A percentile compares a stretch with the other conserved stretches of the same genome.
Evolutionary conservation across 2,113 vertebrate genomes (phyloP).

Genomic region (Catagonus wagneri): DNA sequence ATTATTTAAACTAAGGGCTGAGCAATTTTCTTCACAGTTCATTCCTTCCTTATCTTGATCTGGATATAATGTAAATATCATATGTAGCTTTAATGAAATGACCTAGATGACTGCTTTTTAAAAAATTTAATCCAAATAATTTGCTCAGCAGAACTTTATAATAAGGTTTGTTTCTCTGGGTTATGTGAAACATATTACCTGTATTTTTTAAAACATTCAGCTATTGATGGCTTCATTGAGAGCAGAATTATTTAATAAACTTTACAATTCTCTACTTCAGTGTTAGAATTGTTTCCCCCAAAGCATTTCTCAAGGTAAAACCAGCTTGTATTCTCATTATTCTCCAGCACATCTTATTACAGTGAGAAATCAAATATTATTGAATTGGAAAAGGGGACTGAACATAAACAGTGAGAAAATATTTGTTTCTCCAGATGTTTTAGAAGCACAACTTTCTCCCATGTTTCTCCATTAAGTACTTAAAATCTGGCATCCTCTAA

Average conservation of each 20-base stretch:
- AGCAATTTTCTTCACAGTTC: not conserved
- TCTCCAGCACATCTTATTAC: slow-evolving; percentile 71
- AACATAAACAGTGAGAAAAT: slow-evolving; percentile 76
- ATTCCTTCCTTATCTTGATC: not conserved
- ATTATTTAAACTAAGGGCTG: not conserved
- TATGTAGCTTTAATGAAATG: not conserved
- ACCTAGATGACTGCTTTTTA: not conserved
- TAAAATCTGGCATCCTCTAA: slow-evolving; percentile 50
- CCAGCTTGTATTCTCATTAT: slow-evolving; percentile 67
- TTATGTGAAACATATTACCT: not conserved
- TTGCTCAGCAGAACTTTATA: slow-evolving; percentile 19
- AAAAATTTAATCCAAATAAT: slow-evolving; percentile 24
- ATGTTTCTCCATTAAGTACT: slow-evolving; percentile 34
- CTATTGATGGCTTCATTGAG: slow-evolving; percentile 63
- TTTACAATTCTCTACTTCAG: slow-evolving; percentile 44
- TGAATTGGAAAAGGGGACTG: slow-evolving; percentile 55
- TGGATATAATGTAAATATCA: not conserved
- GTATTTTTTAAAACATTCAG: slow-evolving; percentile 55
- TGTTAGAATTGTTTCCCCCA: slow-evolving; percentile 69
- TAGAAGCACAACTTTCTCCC: slow-evolving; percentile 46
- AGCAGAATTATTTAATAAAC: slow-evolving; percentile 74
- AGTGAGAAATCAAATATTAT: slow-evolving; percentile 69
- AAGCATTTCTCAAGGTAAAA: slow-evolving; percentile 79
- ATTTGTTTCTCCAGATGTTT: slow-evolving; percentile 76
- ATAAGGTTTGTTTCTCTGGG: slow-evolving; percentile 44